Evolutionary conservation across 2,797 vertebrate genomes (phyloP), one percentile per base, ranked within the genome.

Genomic region (Clarias platycephalus): DNA sequence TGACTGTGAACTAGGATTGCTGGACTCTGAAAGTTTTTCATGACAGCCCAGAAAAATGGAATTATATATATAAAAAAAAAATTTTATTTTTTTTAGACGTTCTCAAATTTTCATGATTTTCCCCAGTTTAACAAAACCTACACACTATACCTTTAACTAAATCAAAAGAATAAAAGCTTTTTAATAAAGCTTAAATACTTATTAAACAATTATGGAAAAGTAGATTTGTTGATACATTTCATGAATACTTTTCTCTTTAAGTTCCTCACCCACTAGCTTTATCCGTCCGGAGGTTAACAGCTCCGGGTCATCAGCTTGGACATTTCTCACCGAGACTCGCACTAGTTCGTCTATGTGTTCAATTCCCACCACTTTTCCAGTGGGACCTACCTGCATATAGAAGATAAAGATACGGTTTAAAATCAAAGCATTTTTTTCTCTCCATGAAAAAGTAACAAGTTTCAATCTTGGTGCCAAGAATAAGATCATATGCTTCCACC

Each of bases 271-370:
- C 4, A 96, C 81, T 55, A 98, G 91, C 90, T 91, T 96, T 40
- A 98, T 91, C 0, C 93, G 94, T 80, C 95, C 96, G 10, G 96
- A 96, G 26, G 93, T 94, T 34, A 98, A 93, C 87, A 98, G 88
- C 0, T 93, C 92, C 0, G 95, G 93, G 70, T 98, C 94, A 0
- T 98, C 97, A 5, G 91, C 91, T 63, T 93, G 93, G 83, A 98
- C 94, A 0, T 97, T 97, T 88, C 91, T 93, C 87, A 96, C 87
- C 34, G 97, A 95, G 74, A 92, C 93, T 1, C 94, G 91, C 68
- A 98, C 95, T 85, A 98, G 93, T 88, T 97, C 94, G n/a, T 94
- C 92, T 2, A 98, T 97, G 91, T 98, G 97, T 58, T 98, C 97
- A 5, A 98, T 92, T 0, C 97, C 97, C 68, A 98, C 93, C 40